Base-by-base conservation (phyloP, 1,140 invertebrate genomes). In the Lepidotrigona ventralis region DNA sequence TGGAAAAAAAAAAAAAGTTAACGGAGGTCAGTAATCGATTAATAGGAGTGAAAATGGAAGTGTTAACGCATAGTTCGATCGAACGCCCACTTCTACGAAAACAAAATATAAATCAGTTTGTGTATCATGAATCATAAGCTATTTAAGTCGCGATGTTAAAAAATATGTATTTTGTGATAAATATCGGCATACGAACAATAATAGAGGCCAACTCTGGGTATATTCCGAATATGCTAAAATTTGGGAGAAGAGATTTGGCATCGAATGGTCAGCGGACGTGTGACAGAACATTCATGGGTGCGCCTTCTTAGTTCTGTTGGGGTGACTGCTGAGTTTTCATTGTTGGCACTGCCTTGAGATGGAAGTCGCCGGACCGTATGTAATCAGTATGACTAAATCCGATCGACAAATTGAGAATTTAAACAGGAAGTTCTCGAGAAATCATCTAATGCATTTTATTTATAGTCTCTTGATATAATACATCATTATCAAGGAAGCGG, bases 341-440 rank as follows among this genome's bases (percentile, higher is more conserved):
- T 91, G 89, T 91, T 90, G 91, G 90, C 90, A 89, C 88, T 90
- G 85, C 90, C 85, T 85, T 90, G 88, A 90, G 90, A 71, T 91
- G 91, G 90, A 92, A 91, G 89, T 92, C 91, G 88, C 90, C 87
- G 91, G 86, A 91, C 90, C 91, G 91, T 92, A 92, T 92, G 91
- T 92, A 91, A 93, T 88, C 86, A 92, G 90, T 90, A 90, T 91
- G 90, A 91, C 75, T 91, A 90, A 46, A 90, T 89, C 86, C 87
- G 88, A 88, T 90, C 90, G 84, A 88, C 85, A 78, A 83, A 80
- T 60, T 79, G 58, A 79, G 66, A 79, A 21, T 69, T 68, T 78
- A 66, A 79, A 60, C 84, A 68, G 58, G 76, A 86, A 84, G 53
- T 86, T 74, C 81, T 77, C 68, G 9, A 60, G 58, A 79, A 83